Evolutionary conservation across 2,888 invertebrate genomes (phyloP).

Genomic region (Apamea epomidion): DNA sequence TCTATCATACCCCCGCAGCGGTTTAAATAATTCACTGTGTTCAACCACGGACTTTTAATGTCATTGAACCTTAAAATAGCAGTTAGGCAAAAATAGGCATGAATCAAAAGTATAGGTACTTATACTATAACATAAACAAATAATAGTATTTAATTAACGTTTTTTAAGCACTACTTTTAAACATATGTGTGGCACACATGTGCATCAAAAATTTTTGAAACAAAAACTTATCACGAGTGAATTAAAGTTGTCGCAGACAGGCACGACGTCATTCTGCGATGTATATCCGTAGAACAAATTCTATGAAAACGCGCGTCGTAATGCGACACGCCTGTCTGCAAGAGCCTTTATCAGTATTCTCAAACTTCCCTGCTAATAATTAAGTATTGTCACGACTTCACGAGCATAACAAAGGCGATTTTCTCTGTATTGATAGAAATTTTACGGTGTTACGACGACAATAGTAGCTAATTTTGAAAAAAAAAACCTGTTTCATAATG

Average conservation of each 20-base stretch:
- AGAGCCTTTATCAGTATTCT: too few relatives aligned
- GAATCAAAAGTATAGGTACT: not conserved
- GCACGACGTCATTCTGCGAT: too few relatives aligned
- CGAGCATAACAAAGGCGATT: not conserved
- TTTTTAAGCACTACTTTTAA: not conserved
- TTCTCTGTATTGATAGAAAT: not conserved
- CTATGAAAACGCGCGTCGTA: too few relatives aligned
- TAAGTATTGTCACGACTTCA: not conserved
- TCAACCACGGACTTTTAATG: not conserved
- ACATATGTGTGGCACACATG: conserved; percentile 4
- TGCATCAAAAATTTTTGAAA: not conserved
- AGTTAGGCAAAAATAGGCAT: not conserved
- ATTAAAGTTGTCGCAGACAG: too few relatives aligned
- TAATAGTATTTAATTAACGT: not conserved
- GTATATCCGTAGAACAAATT: too few relatives aligned
- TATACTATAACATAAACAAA: not conserved
- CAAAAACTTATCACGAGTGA: too few relatives aligned
- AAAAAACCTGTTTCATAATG: too few relatives aligned
- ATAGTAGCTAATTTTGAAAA: too few relatives aligned
- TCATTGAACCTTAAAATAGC: conserved; percentile 10
- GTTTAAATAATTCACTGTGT: not conserved
- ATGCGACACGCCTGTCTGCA: too few relatives aligned
- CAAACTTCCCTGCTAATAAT: not conserved
- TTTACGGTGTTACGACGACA: not conserved
- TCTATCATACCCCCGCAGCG: too few relatives aligned